A percentile compares a stretch with the other conserved stretches of the same genome.
phyloP scores from a whole-genome alignment of 2,113 vertebrate species.

The Onychorhynchus coronatus region DNA sequence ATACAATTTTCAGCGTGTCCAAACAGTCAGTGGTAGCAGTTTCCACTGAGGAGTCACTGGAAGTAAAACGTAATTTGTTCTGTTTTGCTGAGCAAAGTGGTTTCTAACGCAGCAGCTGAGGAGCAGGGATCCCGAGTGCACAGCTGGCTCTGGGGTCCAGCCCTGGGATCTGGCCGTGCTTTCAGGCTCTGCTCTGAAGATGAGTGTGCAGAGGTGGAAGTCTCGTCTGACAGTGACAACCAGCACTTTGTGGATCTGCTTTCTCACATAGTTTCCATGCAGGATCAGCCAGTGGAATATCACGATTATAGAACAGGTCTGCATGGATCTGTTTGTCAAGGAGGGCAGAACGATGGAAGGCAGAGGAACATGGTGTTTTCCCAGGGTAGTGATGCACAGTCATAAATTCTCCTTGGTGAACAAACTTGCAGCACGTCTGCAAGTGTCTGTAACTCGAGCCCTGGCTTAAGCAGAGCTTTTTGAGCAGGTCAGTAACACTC shows the following conservation, averaged over 20 bases:
- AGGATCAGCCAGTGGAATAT: neutral
- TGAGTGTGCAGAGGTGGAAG: slow-evolving; percentile 26
- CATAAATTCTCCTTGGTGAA: neutral
- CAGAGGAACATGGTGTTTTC: neutral
- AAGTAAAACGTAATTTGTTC: neutral
- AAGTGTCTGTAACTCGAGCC: neutral
- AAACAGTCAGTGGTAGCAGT: neutral
- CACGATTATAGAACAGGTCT: neutral
- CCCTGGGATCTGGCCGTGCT: neutral
- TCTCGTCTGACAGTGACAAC: neutral
- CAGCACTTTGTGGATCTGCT: neutral
- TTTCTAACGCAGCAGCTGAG: neutral
- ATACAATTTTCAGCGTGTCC: neutral
- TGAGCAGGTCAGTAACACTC: neutral
- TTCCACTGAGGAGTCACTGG: slow-evolving; percentile 14
- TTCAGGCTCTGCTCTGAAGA: neutral
- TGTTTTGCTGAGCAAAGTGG: neutral
- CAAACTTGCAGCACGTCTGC: neutral
- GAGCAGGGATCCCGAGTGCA: neutral
- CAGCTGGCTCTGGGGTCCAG: neutral
- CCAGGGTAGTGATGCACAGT: neutral
- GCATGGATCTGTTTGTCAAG: neutral
- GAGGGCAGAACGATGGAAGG: neutral
- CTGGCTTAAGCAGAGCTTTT: neutral
- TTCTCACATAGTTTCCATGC: neutral